A percentile compares a stretch with the other conserved stretches of the same genome.
phyloP scores from a whole-genome alignment of 1,140 invertebrate genomes.

The Eumeta japonica region DNA sequence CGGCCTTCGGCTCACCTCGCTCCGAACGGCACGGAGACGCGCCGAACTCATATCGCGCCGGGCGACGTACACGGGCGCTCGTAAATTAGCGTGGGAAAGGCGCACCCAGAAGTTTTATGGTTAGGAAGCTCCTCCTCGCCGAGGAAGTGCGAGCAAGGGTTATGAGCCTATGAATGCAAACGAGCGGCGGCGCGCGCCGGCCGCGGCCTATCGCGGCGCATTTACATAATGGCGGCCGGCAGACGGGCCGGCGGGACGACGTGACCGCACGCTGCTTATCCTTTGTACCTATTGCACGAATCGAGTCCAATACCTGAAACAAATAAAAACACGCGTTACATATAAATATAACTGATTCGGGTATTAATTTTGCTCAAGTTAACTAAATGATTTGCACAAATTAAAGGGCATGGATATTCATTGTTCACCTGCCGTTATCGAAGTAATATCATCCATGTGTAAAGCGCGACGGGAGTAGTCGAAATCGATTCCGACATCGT shows the following conservation, averaged over 20 bases:
- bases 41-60: conserved; percentile 43
- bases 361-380: conserved; percentile 4
- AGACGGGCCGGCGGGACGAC: conserved; percentile 24
- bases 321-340: conserved; percentile 7
- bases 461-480: conserved; percentile 9
- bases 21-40: conserved; percentile 26
- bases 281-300: conserved; percentile 8
- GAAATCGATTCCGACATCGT: conserved; percentile 12
- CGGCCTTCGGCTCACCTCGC: conserved; percentile 29
- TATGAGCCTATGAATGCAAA: conserved; percentile 57
- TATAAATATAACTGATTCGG: not conserved
- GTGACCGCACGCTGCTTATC: conserved; percentile 23
- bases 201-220: conserved; percentile 39
- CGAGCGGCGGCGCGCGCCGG: conserved; percentile 32
- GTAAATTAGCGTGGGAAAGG: conserved; percentile 52
- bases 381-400: too few relatives aligned
- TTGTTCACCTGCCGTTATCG: too few relatives aligned
- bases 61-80: conserved; percentile 43
- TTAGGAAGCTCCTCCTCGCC: too few relatives aligned
- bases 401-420: too few relatives aligned
- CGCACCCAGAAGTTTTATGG: conserved; percentile 41
- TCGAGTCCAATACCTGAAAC: conserved; percentile 19
- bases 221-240: conserved; percentile 46
- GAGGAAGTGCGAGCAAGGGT: conserved; percentile 42
- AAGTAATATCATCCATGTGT: conserved; percentile 2